Conservation (phyloP, 2,113 vertebrate genomes). For the Tenrec ecaudatus region DNA sequence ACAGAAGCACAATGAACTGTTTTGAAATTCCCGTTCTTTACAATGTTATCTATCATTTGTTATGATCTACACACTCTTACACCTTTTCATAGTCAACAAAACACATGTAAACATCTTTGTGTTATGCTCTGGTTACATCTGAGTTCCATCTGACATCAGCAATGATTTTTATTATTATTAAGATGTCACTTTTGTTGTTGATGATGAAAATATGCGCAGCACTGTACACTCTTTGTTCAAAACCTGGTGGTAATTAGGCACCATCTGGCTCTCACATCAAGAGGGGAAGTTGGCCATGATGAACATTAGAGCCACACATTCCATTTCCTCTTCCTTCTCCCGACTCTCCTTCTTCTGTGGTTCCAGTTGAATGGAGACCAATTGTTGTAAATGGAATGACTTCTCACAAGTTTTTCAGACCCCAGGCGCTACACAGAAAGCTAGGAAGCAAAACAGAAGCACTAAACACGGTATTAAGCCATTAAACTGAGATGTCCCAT, state of each 20-base stretch:
- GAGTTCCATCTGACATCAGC: too few relatives aligned
- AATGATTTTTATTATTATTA: not conserved
- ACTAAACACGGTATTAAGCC: not conserved
- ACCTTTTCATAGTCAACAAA: too few relatives aligned
- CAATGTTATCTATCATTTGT: too few relatives aligned
- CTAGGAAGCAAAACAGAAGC: not conserved
- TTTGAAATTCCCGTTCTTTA: too few relatives aligned
- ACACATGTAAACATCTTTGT: too few relatives aligned
- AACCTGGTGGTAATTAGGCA: not conserved
- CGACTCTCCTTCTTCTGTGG: not conserved
- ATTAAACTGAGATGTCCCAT: not conserved
- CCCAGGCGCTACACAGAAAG: too few relatives aligned
- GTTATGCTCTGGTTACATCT: too few relatives aligned
- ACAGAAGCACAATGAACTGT: too few relatives aligned
- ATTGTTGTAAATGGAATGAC: not conserved
- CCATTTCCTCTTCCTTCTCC: not conserved
- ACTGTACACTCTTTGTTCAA: not conserved
- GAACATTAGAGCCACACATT: not conserved
- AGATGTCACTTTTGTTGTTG: not conserved
- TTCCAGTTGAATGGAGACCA: not conserved
- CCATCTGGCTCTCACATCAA: not conserved
- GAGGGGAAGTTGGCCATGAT: not conserved
- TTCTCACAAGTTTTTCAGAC: not conserved
- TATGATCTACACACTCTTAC: too few relatives aligned
- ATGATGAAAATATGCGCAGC: not conserved